phyloP scores from a whole-genome alignment of 1,140 invertebrate species.

The Tribolium madens region DNA sequence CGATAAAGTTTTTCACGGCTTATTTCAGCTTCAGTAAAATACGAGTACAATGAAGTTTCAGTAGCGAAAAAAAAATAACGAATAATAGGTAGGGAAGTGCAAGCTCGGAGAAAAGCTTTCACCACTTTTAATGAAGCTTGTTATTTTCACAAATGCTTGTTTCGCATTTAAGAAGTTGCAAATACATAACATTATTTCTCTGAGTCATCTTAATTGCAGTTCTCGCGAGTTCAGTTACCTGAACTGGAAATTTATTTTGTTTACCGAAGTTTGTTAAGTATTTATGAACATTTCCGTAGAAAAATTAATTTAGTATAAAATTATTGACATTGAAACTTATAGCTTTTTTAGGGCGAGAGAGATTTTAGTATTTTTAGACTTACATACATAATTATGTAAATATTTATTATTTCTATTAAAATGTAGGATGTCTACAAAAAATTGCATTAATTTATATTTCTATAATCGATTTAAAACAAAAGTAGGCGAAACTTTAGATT shows the following conservation, averaged over 20 bases:
- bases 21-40: too few species aligned
- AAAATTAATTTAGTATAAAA: background rate
- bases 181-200: background rate
- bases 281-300: background rate
- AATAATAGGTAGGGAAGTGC: background rate
- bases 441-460: too few species aligned
- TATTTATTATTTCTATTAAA: too few species aligned
- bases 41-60: too few species aligned
- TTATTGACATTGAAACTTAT: background rate
- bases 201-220: conserved; percentile 1
- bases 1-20: background rate
- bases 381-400: too few species aligned
- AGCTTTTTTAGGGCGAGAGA: too few species aligned
- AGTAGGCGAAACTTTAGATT: too few species aligned
- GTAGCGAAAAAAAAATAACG: background rate
- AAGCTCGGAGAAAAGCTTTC: background rate
- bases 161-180: conserved; percentile 6
- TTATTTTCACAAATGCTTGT: conserved; percentile 5
- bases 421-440: too few species aligned
- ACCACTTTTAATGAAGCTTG: conserved; percentile 7
- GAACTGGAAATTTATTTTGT: background rate
- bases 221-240: background rate
- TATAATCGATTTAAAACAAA: too few species aligned
- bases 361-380: too few species aligned
- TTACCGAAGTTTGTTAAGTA: background rate